Percentiles rank a stretch among this genome's conserved stretches.
phyloP scores from a whole-genome alignment of 2,888 invertebrate genomes.

The Digitonthophagus gazella region DNA sequence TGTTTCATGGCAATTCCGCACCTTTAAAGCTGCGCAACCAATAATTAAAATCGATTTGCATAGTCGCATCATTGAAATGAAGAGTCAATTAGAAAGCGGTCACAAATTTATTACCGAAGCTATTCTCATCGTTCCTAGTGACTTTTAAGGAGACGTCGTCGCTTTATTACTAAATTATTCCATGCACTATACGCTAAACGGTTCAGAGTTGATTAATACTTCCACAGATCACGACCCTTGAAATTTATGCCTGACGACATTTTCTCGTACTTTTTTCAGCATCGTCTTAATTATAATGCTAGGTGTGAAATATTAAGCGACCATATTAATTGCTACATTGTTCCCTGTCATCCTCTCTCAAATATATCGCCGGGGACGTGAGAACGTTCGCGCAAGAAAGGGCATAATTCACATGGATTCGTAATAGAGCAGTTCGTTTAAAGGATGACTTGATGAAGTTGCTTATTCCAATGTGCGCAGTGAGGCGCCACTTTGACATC shows the following conservation, averaged over 20 bases:
- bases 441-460: constrained; percentile 9
- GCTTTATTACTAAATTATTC: neutral
- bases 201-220: neutral
- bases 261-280: neutral
- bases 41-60: neutral
- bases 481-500: constrained; percentile 13
- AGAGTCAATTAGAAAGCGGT: neutral
- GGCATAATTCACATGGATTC: neutral
- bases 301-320: neutral
- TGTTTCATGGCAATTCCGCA: neutral
- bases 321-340: neutral
- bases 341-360: neutral
- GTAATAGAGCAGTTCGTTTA: neutral
- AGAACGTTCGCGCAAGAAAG: neutral
- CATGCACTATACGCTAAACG: neutral
- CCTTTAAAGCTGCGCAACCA: neutral
- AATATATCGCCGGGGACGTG: neutral
- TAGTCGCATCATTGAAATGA: neutral
- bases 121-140: neutral
- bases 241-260: neutral
- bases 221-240: neutral
- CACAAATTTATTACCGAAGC: neutral
- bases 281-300: neutral
- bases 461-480: constrained; percentile 13
- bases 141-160: neutral